Evolutionary conservation across 2,797 vertebrate genomes (phyloP), one percentile per base, ranked within the genome.

Genomic region (Alcedo atthis): DNA sequence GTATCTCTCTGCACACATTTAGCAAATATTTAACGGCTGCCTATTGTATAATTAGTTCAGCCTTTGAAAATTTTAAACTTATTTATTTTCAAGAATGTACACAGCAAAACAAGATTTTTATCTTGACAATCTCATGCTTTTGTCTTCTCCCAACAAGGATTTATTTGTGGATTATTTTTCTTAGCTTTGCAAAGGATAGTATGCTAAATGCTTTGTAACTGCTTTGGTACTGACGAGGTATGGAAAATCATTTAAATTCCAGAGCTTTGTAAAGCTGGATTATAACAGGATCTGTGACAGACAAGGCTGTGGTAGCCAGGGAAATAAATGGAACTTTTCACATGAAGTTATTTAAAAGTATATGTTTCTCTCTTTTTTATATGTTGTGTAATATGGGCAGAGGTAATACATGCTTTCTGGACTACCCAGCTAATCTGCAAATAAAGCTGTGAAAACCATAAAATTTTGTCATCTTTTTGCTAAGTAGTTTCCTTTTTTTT

Each of bases 1-100:
- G 90, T 92, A 81, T 97, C 92, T 92, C 90, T 95, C 74, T 95
- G 95, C 92, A 30, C 81, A 58, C 53, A 53, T 93, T 95, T 97
- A 95, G 95, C 97, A 97, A 95, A 95, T 94, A 95, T 94, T 77
- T 96, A 93, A 97, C 97, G 96, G 93, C 92, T 81, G 81, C 51
- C 4, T 96, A 96, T 96, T 94, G 81, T 97, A 91, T 96, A 93
- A 92, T 97, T 95, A 85, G 91, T 78, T 94, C 86, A 92, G 77
- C 79, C 92, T 93, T 92, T 95, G 94, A 95, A 96, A 96, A 96
- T 91, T 86, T 93, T 91, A 82, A 79, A 94, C 91, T 95, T 61
- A 91, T 92, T 96, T 95, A 91, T 94, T 93, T 91, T 96, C 90
- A 95, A 96, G 85, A 84, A 93, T 96, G 81, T 93, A 62, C 59